A percentile compares a stretch with the other conserved stretches of the same genome.
phyloP scores from a whole-genome alignment of 92 coral and sea anemone genomes.

The Palythoa grandis region DNA sequence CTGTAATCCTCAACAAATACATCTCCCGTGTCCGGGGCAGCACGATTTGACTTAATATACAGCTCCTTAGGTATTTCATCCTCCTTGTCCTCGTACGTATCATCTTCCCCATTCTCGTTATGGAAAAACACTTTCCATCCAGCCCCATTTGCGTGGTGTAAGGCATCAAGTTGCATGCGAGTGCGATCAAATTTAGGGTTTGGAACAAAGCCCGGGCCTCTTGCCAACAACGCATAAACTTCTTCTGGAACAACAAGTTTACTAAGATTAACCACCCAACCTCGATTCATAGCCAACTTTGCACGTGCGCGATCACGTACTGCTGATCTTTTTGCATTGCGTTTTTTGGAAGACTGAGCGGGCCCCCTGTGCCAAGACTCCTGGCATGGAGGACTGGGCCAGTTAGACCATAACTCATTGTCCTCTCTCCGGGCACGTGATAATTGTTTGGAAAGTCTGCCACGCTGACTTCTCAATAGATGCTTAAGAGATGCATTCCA shows the following conservation, averaged over 20 bases:
- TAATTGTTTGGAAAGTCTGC: constrained; percentile 9
- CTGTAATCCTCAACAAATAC: too few species aligned
- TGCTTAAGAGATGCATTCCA: neutral
- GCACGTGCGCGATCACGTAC: neutral
- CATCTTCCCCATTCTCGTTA: too few species aligned
- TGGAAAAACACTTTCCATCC: too few species aligned
- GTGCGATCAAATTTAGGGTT: too few species aligned
- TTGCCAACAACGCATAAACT: constrained; percentile 9
- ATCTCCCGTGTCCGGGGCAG: too few species aligned
- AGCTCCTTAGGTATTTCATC: too few species aligned
- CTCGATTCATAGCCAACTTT: neutral
- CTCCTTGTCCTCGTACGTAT: too few species aligned
- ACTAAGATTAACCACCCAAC: constrained; percentile 12
- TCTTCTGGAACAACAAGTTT: constrained; percentile 1
- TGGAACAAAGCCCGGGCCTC: too few species aligned
- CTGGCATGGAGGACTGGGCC: constrained; percentile 1
- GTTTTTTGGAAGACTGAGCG: constrained; percentile 13
- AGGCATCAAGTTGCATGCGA: too few species aligned
- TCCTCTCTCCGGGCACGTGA: neutral
- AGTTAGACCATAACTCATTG: constrained; percentile 6
- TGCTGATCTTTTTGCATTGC: constrained; percentile 1
- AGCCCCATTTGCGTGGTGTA: too few species aligned
- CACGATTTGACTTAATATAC: too few species aligned
- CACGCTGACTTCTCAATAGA: constrained; percentile 9
- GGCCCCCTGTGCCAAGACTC: neutral